A percentile compares a stretch with the other conserved stretches of the same genome.
These are phyloP conservation scores for Dufourea novaeangliae DNA, from an alignment of 1,140 invertebrate genomes.

Conservation along the genomic window DNA sequence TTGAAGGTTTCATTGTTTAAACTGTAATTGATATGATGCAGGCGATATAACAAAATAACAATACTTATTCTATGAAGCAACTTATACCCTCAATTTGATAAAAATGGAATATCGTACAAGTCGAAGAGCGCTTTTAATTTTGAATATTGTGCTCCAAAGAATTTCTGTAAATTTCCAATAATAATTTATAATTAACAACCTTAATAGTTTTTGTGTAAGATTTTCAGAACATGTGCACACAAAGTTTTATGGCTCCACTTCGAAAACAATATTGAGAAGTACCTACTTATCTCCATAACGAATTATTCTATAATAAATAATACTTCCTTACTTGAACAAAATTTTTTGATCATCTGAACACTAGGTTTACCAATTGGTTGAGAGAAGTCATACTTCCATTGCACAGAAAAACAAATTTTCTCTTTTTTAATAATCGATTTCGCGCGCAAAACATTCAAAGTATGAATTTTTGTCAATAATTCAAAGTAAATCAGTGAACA, in stretches of 20 bases:
- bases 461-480: background rate
- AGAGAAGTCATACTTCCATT: too few relatives aligned
- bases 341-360: background rate
- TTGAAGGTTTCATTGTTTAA: too few relatives aligned
- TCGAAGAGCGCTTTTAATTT: background rate
- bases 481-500: background rate
- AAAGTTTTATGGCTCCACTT: too few relatives aligned
- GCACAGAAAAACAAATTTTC: background rate
- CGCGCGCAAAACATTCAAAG: background rate
- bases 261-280: too few relatives aligned
- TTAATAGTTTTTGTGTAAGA: background rate
- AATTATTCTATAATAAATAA: too few relatives aligned
- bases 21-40: too few relatives aligned
- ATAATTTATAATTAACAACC: background rate
- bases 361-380: too few relatives aligned
- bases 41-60: too few relatives aligned
- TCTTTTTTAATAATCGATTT: background rate
- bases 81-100: background rate
- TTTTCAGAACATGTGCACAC: too few relatives aligned
- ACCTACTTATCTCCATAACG: too few relatives aligned
- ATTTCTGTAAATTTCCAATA: background rate
- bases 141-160: background rate
- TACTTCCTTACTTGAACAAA: background rate
- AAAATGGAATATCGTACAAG: background rate
- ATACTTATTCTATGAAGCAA: too few relatives aligned